A percentile compares a stretch with the other conserved stretches of the same genome.
Evolutionary conservation across 1,140 invertebrate genomes (phyloP).

Genomic region (Drosophila arizonae): DNA sequence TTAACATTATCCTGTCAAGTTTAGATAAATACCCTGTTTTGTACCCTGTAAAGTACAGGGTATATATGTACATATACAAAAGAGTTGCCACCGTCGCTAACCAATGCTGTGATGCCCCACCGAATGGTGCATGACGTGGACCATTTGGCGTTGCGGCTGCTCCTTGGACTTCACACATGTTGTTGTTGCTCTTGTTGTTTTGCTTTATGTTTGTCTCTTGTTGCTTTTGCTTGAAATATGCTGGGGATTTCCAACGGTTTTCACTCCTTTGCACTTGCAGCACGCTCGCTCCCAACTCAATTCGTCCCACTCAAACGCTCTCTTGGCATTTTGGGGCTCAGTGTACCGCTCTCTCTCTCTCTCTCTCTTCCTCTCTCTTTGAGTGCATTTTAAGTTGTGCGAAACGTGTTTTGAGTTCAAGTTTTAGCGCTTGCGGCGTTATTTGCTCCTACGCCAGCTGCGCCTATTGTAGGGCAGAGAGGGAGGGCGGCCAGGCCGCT

Average conservation of each 20-base stretch:
- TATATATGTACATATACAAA: neutral
- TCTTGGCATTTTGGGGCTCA: neutral
- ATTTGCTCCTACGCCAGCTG: conserved; percentile 25
- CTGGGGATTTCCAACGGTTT: conserved; percentile 44
- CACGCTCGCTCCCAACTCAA: conserved; percentile 5
- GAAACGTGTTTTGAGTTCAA: conserved; percentile 45
- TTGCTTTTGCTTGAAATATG: conserved; percentile 30
- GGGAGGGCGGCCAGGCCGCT: neutral
- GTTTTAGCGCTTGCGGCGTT: conserved; percentile 30
- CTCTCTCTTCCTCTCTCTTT: conserved; percentile 11
- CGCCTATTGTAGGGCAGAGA: neutral
- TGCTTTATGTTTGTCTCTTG: conserved; percentile 1
- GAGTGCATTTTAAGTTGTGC: conserved; percentile 18
- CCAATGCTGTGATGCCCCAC: conserved; percentile 11
- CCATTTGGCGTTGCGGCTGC: conserved; percentile 9
- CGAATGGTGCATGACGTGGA: conserved; percentile 41
- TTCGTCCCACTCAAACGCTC: conserved; percentile 12
- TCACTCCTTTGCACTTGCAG: conserved; percentile 11
- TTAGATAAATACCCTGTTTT: no score
- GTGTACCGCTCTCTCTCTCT: neutral
- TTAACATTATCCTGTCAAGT: no score
- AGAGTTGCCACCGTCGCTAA: conserved; percentile 4
- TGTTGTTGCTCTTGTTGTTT: conserved; percentile 20
- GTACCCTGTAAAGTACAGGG: no score
- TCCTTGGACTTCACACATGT: conserved; percentile 24